A percentile compares a stretch with the other conserved stretches of the same genome.
These are phyloP conservation scores for Epinephelus fuscoguttatus DNA, from an alignment of 2,113 vertebrate species.

Conservation along the genomic window DNA sequence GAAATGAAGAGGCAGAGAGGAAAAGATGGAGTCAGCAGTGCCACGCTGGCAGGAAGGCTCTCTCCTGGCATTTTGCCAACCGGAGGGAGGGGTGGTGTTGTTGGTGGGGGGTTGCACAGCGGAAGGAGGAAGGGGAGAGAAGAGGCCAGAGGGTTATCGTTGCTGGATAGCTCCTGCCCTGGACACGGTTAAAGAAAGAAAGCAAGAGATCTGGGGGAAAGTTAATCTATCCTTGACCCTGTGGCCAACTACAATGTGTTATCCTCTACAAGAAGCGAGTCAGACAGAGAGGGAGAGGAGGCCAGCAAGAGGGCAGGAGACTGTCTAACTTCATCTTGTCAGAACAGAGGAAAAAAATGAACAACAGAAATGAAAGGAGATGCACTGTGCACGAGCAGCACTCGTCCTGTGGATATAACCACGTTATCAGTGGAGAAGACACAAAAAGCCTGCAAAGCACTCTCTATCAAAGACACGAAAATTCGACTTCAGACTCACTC, in stretches of 20 bases:
- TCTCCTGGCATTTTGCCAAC: constrained; percentile 77
- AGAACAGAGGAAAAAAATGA: constrained; percentile 44
- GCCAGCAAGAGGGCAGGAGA: constrained; percentile 53
- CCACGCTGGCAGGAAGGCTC: constrained; percentile 86
- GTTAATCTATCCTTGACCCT: constrained; percentile 72
- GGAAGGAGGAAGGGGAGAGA: constrained; percentile 24
- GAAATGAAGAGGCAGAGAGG: constrained; percentile 60
- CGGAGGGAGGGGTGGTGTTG: constrained; percentile 6
- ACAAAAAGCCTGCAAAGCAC: constrained; percentile 18
- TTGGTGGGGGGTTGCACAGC: constrained; percentile 11
- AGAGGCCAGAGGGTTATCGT: constrained; percentile 62
- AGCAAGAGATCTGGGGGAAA: constrained; percentile 53
- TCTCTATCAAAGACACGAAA: constrained; percentile 34
- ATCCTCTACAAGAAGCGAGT: constrained; percentile 56
- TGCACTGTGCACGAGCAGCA: constrained; percentile 1
- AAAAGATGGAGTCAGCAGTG: constrained; percentile 78
- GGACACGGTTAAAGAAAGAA: constrained; percentile 50
- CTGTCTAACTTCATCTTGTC: constrained; percentile 68
- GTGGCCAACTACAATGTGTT: constrained; percentile 53
- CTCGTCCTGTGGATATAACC: constrained; percentile 26
- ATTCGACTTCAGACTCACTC: constrained; percentile 40
- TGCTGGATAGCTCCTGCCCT: constrained; percentile 44
- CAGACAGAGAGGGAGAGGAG: constrained; percentile 53
- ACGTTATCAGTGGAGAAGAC: constrained; percentile 27
- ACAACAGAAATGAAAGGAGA: constrained; percentile 35